phyloP scores from a whole-genome alignment of 1,140 invertebrate genomes.

The Eupeodes corollae region DNA sequence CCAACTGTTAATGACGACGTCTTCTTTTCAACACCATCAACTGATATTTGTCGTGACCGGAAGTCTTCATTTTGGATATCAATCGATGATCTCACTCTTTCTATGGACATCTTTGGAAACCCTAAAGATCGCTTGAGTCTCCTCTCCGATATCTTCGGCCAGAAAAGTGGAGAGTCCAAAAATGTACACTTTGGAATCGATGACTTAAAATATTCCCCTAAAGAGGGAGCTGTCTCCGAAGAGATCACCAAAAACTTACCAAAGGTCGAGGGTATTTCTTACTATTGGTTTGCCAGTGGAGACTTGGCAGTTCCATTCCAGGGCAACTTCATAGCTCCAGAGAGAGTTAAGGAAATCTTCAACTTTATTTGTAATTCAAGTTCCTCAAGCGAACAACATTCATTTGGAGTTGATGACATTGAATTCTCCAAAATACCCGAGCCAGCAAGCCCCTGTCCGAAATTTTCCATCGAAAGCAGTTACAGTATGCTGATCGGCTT shows the following conservation, averaged over 20 bases:
- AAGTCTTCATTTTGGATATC: constrained; percentile 23
- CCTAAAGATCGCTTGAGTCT: constrained; percentile 18
- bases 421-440: constrained; percentile 26
- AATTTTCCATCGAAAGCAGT: constrained; percentile 30
- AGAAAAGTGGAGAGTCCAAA: constrained; percentile 21
- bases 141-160: constrained; percentile 27
- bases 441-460: constrained; percentile 17
- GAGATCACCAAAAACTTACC: constrained; percentile 12
- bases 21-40: constrained; percentile 7
- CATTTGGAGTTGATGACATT: constrained; percentile 25
- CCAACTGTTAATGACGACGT: constrained; percentile 4
- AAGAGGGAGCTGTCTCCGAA: not conserved
- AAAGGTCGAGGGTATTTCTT: constrained; percentile 15
- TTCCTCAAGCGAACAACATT: constrained; percentile 1
- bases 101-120: constrained; percentile 18
- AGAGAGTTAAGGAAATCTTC: constrained; percentile 24
- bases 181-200: constrained; percentile 31
- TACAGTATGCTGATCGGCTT: constrained; percentile 33
- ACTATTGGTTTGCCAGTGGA: constrained; percentile 31
- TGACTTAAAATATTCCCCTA: constrained; percentile 16
- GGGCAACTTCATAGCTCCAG: constrained; percentile 16
- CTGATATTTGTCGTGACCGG: constrained; percentile 10
- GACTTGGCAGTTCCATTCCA: constrained; percentile 28
- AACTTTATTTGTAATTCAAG: constrained; percentile 14
- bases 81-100: constrained; percentile 21